These are phyloP conservation scores for Corythornis cristatus DNA, from an alignment of 2,113 vertebrate genomes.

Conservation along the genomic window DNA sequence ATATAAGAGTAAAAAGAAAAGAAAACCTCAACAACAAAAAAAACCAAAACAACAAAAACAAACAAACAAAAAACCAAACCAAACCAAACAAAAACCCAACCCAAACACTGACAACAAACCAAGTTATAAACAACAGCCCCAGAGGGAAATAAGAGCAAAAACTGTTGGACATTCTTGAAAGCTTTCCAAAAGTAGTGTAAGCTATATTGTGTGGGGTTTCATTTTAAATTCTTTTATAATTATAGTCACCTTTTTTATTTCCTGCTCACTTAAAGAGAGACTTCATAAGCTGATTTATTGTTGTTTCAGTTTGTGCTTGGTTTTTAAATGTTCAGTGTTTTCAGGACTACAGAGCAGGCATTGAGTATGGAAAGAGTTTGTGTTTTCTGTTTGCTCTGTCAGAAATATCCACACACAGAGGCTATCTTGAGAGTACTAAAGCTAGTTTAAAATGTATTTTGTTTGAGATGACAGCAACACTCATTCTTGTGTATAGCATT, in stretches of 20 bases:
- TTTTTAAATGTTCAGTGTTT: not conserved
- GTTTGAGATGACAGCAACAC: not conserved
- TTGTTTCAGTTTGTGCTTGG: not conserved
- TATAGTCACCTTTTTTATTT: slow-evolving; percentile 10
- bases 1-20: not conserved
- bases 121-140: not conserved
- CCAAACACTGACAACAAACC: not conserved
- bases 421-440: not conserved
- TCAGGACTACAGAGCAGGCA: not conserved
- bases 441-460: not conserved
- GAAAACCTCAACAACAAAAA: not conserved
- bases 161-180: not conserved
- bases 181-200: not conserved
- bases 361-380: not conserved
- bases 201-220: not conserved
- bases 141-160: not conserved
- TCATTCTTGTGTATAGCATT: not conserved
- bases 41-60: not conserved
- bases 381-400: not conserved
- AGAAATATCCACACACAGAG: not conserved
- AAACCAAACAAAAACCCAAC: not conserved
- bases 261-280: not conserved
- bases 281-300: not conserved
- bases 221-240: not conserved
- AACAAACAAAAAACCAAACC: not conserved